Evolutionary conservation across 2,888 invertebrate species (phyloP).

Genomic region (Lasioglossum pauxillum): DNA sequence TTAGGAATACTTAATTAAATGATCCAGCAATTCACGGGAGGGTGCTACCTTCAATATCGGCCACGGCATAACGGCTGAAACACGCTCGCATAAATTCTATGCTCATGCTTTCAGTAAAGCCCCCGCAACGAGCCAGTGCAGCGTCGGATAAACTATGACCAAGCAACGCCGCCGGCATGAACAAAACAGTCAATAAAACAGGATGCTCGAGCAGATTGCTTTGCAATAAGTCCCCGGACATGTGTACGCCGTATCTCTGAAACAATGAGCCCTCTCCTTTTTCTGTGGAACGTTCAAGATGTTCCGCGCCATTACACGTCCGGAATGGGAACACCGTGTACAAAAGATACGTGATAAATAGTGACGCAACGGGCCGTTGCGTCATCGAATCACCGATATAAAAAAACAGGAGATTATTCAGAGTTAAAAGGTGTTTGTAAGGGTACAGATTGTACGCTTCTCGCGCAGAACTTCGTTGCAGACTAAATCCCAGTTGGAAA

Average conservation of each 20-base stretch:
- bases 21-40: constrained; percentile 54
- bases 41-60: constrained; percentile 53
- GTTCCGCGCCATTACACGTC: constrained; percentile 13
- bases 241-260: constrained; percentile 25
- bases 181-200: constrained; percentile 48
- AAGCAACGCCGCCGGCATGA: constrained; percentile 10
- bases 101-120: constrained; percentile 33
- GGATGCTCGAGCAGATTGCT: constrained; percentile 29
- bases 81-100: constrained; percentile 60
- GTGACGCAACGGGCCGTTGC: neutral
- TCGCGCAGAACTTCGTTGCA: neutral
- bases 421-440: neutral
- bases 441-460: neutral
- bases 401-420: neutral
- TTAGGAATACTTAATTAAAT: constrained; percentile 67
- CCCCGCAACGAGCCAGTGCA: constrained; percentile 1
- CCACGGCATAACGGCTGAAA: constrained; percentile 33
- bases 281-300: constrained; percentile 14
- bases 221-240: constrained; percentile 40
- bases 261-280: constrained; percentile 24
- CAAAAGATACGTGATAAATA: neutral
- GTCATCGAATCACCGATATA: neutral
- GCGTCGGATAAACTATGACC: constrained; percentile 20
- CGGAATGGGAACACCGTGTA: neutral
- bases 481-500: neutral